Base-by-base conservation (phyloP, 1,140 invertebrate genomes). In the Rhagoletis pomonella region DNA sequence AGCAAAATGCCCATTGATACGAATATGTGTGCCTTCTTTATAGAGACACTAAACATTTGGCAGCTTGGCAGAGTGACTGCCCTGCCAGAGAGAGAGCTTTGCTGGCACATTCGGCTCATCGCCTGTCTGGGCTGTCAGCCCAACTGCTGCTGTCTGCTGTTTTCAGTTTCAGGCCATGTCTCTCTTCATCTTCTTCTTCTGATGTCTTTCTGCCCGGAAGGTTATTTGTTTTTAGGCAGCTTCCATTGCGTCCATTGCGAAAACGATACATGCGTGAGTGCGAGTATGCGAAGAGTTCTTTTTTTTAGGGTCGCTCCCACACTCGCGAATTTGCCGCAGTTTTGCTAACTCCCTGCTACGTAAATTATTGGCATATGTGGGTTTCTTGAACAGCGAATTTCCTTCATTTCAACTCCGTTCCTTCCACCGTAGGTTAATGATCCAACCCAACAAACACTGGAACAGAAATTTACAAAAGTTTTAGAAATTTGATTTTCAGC, bases 291-390 rank as follows among this genome's bases (percentile, higher is more conserved):
- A 19, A 29, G 64, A 39, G 10, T n/a, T 10, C 5, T 17, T 60
- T 42, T 29, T 85, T 85, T 29, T 29, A 29, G 14, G n/a, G 29
- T 7, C 10, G 29, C 81, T 12, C 17, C 73, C 73, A 7, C 84
- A 44, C 4, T 42, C 44, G 58, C 10, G 55, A n/a, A 6, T 47
- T 1, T 44, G 42, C 19, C 29, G 10, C 29, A 6, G 67, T 55
- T 85, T 85, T 17, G 17, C 42, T 29, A 60, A 39, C 84, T 85
- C n/a, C 50, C 42, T 86, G 29, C 64, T 50, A 64, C 86, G n/a
- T 62, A 86, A 67, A 86, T 86, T 67, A 67, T 86, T 86, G 86
- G 86, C 86, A 86, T 86, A 86, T 86, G 86, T 55, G 17, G 62
- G 73, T n/a, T 55, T 81, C 47, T 81, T 55, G 47, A 17, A 58